Conservation (phyloP, 2,113 vertebrate genomes). For the Turdus rufiventris region DNA sequence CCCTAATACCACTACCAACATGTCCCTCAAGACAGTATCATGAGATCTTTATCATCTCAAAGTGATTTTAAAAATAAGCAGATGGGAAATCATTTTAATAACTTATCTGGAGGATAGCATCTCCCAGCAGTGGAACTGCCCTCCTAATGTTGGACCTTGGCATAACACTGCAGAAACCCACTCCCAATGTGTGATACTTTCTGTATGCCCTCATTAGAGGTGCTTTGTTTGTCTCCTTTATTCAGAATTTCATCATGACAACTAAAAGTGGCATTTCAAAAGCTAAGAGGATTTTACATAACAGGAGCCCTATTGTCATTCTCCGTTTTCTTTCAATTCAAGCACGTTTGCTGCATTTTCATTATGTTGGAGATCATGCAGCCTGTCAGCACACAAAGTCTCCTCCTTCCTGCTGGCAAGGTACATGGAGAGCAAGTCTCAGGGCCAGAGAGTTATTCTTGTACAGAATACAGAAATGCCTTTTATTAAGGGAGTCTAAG, state of each 20-base stretch:
- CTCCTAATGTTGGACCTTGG: background rate
- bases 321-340: background rate
- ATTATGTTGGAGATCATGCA: background rate
- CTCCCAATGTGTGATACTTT: background rate
- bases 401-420: background rate
- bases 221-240: background rate
- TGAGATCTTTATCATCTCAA: constrained; percentile 22
- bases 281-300: background rate
- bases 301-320: background rate
- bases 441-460: background rate
- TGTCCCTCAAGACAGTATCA: background rate
- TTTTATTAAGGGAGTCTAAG: background rate
- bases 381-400: background rate
- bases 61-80: background rate
- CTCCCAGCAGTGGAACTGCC: background rate
- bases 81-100: background rate
- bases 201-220: background rate
- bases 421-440: background rate
- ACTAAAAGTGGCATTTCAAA: background rate
- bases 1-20: background rate
- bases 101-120: background rate
- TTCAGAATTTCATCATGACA: background rate
- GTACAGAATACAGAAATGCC: background rate
- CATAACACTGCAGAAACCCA: background rate
- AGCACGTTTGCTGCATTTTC: background rate